Base-by-base conservation (phyloP, 2,113 vertebrate species). In the Pristiophorus japonicus region DNA sequence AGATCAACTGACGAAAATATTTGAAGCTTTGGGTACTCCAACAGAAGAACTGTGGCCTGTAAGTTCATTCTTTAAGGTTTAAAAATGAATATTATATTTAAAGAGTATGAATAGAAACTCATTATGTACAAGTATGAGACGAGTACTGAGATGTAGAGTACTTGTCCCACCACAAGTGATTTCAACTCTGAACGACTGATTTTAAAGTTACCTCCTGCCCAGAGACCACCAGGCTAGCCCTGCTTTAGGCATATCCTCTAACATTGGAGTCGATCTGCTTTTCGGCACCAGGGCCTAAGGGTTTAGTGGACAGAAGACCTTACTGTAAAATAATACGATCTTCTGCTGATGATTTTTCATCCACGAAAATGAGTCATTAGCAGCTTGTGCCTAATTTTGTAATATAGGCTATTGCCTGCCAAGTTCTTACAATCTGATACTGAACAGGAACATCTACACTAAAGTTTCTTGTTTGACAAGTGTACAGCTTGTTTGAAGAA, bases 11-110 rank as follows among this genome's bases (percentile, higher is more conserved):
- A 99, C 99, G 47, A 99, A 98, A 96, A 99, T 99, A 97, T 99
- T 99, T 97, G 99, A 99, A 97, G 98, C 99, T 66, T 96, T 99
- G 51, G 99, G 99, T 70, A 99, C 99, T 47, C 98, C 99, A 81
- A 99, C 98, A 87, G 99, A 99, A 96, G 99, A 99, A 2, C 98
- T 97, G 0, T 99, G 99, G 99, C 99, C 99, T 95, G 99, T 99
- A 96, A 96, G 98, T 97, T 16, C 95, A 42, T 88, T 90, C 95
- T 47, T 95, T 93, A 16, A 8, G 42, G 42, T 42, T 42, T 42
- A 18, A 34, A 70, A 34, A 95, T 59, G n/a, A 24, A 38, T 34
- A 51, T 47, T 78, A 42, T 34, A 10, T 73, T 42, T 67, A 66
- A 73, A 73, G 20, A 75, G 22, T 75, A 16, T 24, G 59, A 78